Base-by-base conservation (phyloP, 2,888 invertebrate species). In the Ferdinandea cuprea region DNA sequence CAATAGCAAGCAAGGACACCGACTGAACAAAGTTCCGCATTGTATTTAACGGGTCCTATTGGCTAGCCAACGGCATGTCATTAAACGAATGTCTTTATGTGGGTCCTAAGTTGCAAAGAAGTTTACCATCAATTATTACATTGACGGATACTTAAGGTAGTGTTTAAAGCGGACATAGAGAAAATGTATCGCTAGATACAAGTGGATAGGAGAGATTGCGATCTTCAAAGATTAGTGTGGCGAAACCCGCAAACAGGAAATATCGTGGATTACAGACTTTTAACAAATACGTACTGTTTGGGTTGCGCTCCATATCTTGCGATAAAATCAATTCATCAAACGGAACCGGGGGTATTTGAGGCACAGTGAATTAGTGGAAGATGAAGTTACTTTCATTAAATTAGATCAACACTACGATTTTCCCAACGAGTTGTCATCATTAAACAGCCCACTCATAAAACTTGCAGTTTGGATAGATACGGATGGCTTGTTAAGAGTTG, bases 101-200 rank as follows among this genome's bases (percentile, higher is more conserved):
- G 25, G 42, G 42, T 58, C 25, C 42, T 7, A 58, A 58, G 13
- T 40, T 58, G 58, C 42, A 58, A 40, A 40, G 42, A 7, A 58
- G 19, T 25, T 58, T 58, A 42, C 40, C 25, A 6, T 56, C 28
- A 3, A 37, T 42, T 58, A 42, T 58, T 17, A 58, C 58, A 28
- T 58, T 40, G 40, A n/a, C 40, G 28, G 0, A 28, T 58, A 58
- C 42, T 42, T 19, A 28, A n/a, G 28, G 56, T 56, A 6, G 56
- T 35, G 11, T 56, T 37, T 19, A 56, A 56, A 56, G 37, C 56
- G 3, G 56, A 37, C 11, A 58, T 15, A 5, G 25, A 58, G 40
- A 42, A 40, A 42, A 58, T 58, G 58, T 58, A 17, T 58, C 40
- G 40, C 19, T 40, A 58, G 28, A 42, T 58, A 40, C 30, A 40